Base-by-base conservation (phyloP, 2,888 invertebrate species). In the Drosophila helvetica region DNA sequence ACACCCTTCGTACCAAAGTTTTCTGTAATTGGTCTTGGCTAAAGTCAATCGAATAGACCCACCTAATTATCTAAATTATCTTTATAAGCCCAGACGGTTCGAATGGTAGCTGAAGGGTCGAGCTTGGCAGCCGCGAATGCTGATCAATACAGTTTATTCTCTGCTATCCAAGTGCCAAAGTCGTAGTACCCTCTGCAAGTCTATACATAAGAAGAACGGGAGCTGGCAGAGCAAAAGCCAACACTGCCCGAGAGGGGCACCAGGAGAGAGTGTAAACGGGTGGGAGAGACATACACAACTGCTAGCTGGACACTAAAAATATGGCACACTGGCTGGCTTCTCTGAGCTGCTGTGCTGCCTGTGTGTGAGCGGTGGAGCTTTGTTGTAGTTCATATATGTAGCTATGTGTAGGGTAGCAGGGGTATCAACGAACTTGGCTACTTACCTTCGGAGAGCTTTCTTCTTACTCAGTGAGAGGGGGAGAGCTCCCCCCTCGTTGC, bases 241-340 rank as follows among this genome's bases (percentile, higher is more conserved):
- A 5, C 54, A 17, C 25, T 33, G 54, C 60, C 33, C 55, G 15
- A 60, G 30, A 53, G 19, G 9, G 17, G 10, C 43, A 12, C 19
- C 10, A 9, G 33, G 17, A 12, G 12, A 30, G 38, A 25, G 25
- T 17, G 52, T 5, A 9, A 12, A 2, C 9, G 38, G 15, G 10
- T 18, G 33, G 5, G 17, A 10, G 42, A 65, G 50, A 47, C 63
- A 74, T 53, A 55, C 52, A 68, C 65, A 68, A 66, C 73, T 74
- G 75, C 86, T 67, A 77, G 80, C 84, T 83, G 80, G 83, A 75
- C 86, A 80, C 75, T 73, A 65, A 80, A 81, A 81, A 86, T 86
- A 86, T 86, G 80, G 80, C 64, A 52, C 64, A 27, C 27, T 8
- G 27, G 52, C 38, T 19, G 47, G 64, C 55, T 55, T 50, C 59